These are phyloP conservation scores for Cephonodes hylas DNA, from an alignment of 2,888 invertebrate genomes.

Conservation along the genomic window DNA sequence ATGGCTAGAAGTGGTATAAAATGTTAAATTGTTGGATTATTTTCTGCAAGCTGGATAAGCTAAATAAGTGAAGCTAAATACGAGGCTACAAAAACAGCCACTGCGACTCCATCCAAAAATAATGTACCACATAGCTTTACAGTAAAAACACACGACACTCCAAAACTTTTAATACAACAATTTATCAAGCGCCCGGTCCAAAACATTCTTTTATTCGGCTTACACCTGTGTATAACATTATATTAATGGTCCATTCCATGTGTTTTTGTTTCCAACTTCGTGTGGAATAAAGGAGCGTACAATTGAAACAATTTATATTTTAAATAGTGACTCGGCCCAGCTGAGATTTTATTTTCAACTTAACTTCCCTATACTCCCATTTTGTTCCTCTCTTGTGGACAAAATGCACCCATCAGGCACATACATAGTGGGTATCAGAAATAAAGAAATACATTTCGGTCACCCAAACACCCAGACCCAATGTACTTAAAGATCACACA, in stretches of 20 bases:
- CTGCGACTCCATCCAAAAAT: neutral
- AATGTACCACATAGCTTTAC: neutral
- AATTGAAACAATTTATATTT: neutral
- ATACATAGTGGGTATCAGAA: no score
- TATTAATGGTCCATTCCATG: neutral
- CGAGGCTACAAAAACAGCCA: neutral
- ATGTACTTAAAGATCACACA: no score
- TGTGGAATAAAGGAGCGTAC: neutral
- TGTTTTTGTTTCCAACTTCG: neutral
- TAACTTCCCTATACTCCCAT: no score
- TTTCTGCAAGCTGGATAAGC: no score
- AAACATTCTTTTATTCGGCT: constrained; percentile 9
- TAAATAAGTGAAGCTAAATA: neutral
- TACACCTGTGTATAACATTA: neutral
- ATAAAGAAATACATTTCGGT: no score
- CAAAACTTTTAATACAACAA: constrained; percentile 13
- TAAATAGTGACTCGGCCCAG: no score
- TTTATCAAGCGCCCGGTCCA: constrained; percentile 1
- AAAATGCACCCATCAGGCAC: no score
- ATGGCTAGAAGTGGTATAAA: no score
- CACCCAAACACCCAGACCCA: no score
- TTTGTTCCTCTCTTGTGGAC: neutral
- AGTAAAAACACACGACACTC: neutral
- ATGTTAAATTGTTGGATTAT: no score
- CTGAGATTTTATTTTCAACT: no score